These are phyloP conservation scores for Microtus ochrogaster DNA, from an alignment of 2,113 vertebrate species.

Conservation along the genomic window DNA sequence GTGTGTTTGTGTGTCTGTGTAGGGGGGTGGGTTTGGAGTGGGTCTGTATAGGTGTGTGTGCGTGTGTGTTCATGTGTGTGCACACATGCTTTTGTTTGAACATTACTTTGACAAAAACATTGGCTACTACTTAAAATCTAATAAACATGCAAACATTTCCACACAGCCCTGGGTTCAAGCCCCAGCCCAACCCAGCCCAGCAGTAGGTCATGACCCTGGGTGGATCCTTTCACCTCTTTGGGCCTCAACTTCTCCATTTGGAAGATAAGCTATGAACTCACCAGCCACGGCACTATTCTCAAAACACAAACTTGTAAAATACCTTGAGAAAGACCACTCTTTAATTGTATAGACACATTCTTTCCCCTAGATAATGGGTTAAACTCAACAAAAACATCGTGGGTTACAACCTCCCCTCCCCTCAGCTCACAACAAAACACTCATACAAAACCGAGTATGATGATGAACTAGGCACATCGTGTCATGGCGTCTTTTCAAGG, in stretches of 20 bases:
- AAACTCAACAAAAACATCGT: not conserved
- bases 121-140: not conserved
- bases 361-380: conserved; percentile 13
- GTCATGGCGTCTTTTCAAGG: not conserved
- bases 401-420: not conserved
- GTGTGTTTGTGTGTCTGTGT: not conserved
- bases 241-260: not conserved
- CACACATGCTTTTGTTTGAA: not conserved
- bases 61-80: fast-evolving
- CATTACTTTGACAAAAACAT: not conserved
- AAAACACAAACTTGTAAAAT: not conserved
- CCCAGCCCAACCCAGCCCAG: not conserved
- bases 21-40: too few relatives aligned
- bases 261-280: not conserved
- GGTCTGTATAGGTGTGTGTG: not conserved
- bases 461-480: not conserved
- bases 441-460: not conserved
- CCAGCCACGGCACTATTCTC: not conserved
- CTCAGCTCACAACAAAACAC: not conserved
- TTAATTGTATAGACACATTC: not conserved
- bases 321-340: not conserved
- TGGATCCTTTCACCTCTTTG: not conserved
- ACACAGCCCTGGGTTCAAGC: not conserved
- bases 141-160: not conserved
- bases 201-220: not conserved